phyloP scores from a whole-genome alignment of 2,113 vertebrate genomes.

The Carassius gibelio region DNA sequence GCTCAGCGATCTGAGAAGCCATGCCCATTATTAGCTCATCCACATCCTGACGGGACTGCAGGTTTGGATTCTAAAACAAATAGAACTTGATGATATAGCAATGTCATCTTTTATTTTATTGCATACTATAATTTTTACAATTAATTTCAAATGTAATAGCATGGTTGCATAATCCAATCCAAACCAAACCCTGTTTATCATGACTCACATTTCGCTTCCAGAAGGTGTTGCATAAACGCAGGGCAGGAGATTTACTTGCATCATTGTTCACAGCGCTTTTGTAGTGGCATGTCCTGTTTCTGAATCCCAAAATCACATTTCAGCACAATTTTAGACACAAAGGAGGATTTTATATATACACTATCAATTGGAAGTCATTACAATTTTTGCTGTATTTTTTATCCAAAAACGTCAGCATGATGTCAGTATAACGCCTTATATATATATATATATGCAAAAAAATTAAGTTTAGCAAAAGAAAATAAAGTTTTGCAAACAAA shows the following conservation, averaged over 20 bases:
- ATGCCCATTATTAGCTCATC: conserved; percentile 89
- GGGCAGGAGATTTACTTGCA: conserved; percentile 68
- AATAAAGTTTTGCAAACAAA: too few species aligned
- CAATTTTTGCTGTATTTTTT: too few species aligned
- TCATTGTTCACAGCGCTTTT: conserved; percentile 53
- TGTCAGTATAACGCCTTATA: too few species aligned
- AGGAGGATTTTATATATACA: neutral
- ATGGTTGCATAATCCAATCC: neutral
- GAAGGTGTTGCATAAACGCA: conserved; percentile 92
- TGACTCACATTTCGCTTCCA: conserved; percentile 87
- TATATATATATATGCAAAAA: too few species aligned
- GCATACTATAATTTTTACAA: too few species aligned
- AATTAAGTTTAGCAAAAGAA: too few species aligned
- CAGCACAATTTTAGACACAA: neutral
- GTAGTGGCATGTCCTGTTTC: conserved; percentile 80
- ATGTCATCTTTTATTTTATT: too few species aligned
- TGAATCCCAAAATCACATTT: conserved; percentile 61
- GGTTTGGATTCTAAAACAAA: conserved; percentile 71
- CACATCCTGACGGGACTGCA: conserved; percentile 72
- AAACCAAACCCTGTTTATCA: neutral
- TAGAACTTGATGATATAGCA: neutral
- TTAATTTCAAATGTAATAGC: neutral
- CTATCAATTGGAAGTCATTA: neutral
- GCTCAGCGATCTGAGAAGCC: conserved; percentile 91
- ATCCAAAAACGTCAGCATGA: too few species aligned